phyloP scores from a whole-genome alignment of 2,797 vertebrate genomes.

The Denticeps clupeoides region DNA sequence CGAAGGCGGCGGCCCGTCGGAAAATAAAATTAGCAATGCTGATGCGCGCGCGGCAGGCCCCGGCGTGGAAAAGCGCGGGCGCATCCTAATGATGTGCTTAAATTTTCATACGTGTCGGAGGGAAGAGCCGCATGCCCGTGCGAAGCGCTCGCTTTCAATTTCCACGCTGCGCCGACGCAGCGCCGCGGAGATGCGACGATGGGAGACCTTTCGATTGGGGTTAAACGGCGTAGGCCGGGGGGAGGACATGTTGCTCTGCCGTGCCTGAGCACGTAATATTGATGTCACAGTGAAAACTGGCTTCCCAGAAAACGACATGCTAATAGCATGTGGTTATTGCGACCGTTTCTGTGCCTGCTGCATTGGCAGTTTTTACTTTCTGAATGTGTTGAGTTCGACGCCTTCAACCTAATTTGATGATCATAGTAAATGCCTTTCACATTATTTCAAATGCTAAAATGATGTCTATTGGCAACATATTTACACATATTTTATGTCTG shows the following conservation, averaged over 20 bases:
- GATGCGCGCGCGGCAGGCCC: conserved; percentile 23
- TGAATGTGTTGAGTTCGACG: too few relatives aligned
- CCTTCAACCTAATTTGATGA: too few relatives aligned
- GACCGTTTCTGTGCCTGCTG: too few relatives aligned
- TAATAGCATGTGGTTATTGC: too few relatives aligned
- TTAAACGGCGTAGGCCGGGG: conserved; percentile 37
- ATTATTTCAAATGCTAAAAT: too few relatives aligned
- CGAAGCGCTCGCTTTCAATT: conserved; percentile 50
- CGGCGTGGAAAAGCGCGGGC: conserved; percentile 37
- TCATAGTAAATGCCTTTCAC: too few relatives aligned
- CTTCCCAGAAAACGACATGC: too few relatives aligned
- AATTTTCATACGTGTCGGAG: conserved; percentile 52
- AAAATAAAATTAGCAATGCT: conserved; percentile 64
- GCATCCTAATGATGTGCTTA: conserved; percentile 63
- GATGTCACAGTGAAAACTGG: too few relatives aligned
- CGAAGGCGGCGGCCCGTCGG: conserved; percentile 42
- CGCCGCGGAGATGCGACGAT: conserved; percentile 30
- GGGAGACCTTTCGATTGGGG: conserved; percentile 39
- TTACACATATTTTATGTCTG: too few relatives aligned
- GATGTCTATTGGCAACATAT: too few relatives aligned
- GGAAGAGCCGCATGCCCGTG: conserved; percentile 54
- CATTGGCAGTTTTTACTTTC: too few relatives aligned
- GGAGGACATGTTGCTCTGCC: conserved; percentile 7
- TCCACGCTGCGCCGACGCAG: conserved; percentile 14
- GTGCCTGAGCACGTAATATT: neutral